These are phyloP conservation scores for Platichthys stellatus DNA, from an alignment of 2,113 vertebrate species.

Conservation along the genomic window DNA sequence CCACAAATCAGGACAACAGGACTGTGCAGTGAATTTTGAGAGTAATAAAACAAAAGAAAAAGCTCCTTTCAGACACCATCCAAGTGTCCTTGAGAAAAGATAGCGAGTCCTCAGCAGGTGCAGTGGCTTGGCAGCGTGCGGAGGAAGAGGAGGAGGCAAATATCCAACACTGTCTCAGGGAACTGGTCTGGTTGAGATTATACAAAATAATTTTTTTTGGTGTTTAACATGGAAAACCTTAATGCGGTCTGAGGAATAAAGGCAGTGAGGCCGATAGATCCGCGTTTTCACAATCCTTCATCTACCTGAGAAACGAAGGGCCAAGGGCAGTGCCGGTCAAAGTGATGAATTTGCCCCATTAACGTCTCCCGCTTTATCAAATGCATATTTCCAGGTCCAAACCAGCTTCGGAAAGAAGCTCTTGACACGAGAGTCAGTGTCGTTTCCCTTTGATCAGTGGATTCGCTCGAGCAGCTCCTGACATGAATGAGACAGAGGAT, in stretches of 20 bases:
- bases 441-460: constrained; percentile 42
- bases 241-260: background rate
- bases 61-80: no score
- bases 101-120: constrained; percentile 13
- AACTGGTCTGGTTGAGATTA: constrained; percentile 9
- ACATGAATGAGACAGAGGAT: constrained; percentile 20
- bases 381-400: constrained; percentile 12
- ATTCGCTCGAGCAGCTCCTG: constrained; percentile 1
- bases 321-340: constrained; percentile 30
- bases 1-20: constrained; percentile 14
- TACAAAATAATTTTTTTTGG: background rate
- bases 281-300: no score
- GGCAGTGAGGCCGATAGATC: no score
- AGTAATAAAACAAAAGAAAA: background rate
- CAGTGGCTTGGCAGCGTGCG: constrained; percentile 1
- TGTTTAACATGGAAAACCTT: no score
- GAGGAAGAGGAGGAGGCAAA: constrained; percentile 15
- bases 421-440: constrained; percentile 4
- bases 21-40: constrained; percentile 2
- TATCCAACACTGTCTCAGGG: constrained; percentile 12
- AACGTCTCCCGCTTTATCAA: constrained; percentile 1
- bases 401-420: constrained; percentile 20
- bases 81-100: constrained; percentile 29
- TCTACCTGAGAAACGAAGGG: constrained; percentile 4
- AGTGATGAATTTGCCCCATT: constrained; percentile 39